Conservation (phyloP, 37 sponge, comb jelly and placozoan species). For the Agelas oroides region DNA sequence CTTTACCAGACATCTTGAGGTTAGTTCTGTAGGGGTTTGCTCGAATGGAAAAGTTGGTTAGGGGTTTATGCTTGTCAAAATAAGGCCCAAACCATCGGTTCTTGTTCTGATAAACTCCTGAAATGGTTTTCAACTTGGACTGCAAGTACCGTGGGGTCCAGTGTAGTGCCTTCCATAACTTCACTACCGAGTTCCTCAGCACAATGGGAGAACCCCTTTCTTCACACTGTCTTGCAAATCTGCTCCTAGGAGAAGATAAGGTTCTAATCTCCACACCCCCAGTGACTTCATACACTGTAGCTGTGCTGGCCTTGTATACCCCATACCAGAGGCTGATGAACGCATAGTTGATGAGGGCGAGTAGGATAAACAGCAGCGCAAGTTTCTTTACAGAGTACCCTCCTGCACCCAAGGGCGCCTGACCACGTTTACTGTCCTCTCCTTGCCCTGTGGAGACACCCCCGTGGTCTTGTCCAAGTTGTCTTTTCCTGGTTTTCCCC, state of each 20-base stretch:
- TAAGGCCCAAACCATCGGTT: conserved; percentile 96
- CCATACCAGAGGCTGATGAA: background rate
- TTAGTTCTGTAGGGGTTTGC: conserved; percentile 63
- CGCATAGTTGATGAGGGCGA: background rate
- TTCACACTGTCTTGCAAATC: conserved; percentile 63
- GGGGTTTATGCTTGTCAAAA: conserved; percentile 80
- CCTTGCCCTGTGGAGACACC: too few relatives aligned
- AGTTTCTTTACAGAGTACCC: background rate
- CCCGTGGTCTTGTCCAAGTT: too few relatives aligned
- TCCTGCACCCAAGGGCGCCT: too few relatives aligned
- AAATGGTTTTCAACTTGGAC: conserved; percentile 33
- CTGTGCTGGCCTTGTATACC: background rate
- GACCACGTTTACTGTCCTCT: too few relatives aligned
- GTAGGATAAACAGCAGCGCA: background rate
- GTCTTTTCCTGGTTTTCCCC: too few relatives aligned
- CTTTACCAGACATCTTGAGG: conserved; percentile 24
- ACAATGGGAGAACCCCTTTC: conserved; percentile 58
- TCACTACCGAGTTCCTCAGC: conserved; percentile 72
- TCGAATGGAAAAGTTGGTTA: conserved; percentile 38
- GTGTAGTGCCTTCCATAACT: conserved; percentile 68
- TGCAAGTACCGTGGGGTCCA: conserved; percentile 81
- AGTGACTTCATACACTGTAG: background rate
- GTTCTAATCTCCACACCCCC: background rate
- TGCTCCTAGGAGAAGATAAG: conserved; percentile 1
- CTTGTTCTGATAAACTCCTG: conserved; percentile 80